phyloP scores from a whole-genome alignment of 2,888 invertebrate species.

The Epirrhoe alternata region DNA sequence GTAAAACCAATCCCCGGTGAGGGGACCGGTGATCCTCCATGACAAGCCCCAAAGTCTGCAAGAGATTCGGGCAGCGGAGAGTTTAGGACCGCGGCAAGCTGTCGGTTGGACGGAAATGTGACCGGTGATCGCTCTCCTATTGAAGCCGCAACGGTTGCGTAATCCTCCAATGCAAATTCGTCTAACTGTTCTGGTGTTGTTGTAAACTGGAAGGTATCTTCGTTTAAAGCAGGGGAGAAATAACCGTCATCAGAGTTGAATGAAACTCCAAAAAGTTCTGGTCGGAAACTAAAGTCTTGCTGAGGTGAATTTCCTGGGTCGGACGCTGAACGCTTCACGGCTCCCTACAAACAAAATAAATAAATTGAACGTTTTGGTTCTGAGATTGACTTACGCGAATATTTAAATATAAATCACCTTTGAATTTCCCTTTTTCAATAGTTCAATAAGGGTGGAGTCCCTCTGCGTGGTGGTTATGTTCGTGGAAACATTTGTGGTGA shows the following conservation, averaged over 20 bases:
- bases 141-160: conserved; percentile 84
- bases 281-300: conserved; percentile 85
- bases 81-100: conserved; percentile 91
- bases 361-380: conserved; percentile 8
- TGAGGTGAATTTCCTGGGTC: conserved; percentile 89
- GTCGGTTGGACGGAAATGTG: conserved; percentile 88
- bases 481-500: conserved; percentile 64
- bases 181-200: conserved; percentile 87
- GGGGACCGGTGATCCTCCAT: conserved; percentile 82
- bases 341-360: conserved; percentile 55
- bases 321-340: conserved; percentile 90
- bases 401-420: conserved; percentile 70
- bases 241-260: conserved; percentile 87
- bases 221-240: conserved; percentile 88
- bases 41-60: conserved; percentile 93
- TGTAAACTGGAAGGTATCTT: conserved; percentile 90
- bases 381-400: conserved; percentile 13
- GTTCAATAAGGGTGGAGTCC: conserved; percentile 91
- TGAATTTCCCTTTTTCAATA: conserved; percentile 88
- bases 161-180: conserved; percentile 87
- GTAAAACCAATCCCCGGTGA: conserved; percentile 83
- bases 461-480: conserved; percentile 78
- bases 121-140: conserved; percentile 85
- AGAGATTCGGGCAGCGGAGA: conserved; percentile 91
- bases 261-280: conserved; percentile 87